Evolutionary conservation across 2,113 vertebrate genomes (phyloP), one percentile per base, ranked within the genome.

Genomic region (Actinemys pallida): DNA sequence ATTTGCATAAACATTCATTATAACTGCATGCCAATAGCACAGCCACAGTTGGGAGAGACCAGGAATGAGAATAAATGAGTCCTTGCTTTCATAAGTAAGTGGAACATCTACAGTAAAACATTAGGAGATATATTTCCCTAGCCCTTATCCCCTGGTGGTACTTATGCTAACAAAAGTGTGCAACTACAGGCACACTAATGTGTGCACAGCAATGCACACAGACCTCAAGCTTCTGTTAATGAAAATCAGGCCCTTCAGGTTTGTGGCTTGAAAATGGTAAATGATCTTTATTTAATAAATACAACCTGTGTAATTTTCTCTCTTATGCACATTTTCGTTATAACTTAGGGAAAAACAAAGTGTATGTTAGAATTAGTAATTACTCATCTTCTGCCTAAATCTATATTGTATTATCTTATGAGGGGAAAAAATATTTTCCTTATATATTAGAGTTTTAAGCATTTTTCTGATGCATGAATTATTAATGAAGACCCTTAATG

Each of bases 391-490:
- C 35, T 75, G 29, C 12, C 62, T 86, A 83, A 57, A 90, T 86
- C 25, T 10, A 79, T 91, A 93, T n/a, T 72, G 42, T 45, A 62
- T 31, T 94, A 45, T 47, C 69, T 86, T 59, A 22, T 69, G 39
- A 49, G 54, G 31, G 54, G 35, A 42, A 88, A 90, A 5, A 90
- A 65, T 80, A 39, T 88, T 3, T 54, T 90, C 3, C 82, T 91
- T 94, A n/a, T 65, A 72, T 79, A 27, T 84, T 75, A 81, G 65
- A 83, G 54, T 92, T 90, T 91, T 81, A 83, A 86, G 4, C 6
- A 90, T 84, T 95, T 96, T 96, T 95, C 81, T 50, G 85, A 57
- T 83, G 9, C 8, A 72, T 88, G 39, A 96, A 93, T 94, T 97
- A 97, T 94, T 97, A 79, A 84, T 59, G 93, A 22, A 89, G 8